A percentile compares a stretch with the other conserved stretches of the same genome.
These are phyloP conservation scores for Spea hammondii DNA, from an alignment of 2,797 vertebrate genomes.

Conservation along the genomic window DNA sequence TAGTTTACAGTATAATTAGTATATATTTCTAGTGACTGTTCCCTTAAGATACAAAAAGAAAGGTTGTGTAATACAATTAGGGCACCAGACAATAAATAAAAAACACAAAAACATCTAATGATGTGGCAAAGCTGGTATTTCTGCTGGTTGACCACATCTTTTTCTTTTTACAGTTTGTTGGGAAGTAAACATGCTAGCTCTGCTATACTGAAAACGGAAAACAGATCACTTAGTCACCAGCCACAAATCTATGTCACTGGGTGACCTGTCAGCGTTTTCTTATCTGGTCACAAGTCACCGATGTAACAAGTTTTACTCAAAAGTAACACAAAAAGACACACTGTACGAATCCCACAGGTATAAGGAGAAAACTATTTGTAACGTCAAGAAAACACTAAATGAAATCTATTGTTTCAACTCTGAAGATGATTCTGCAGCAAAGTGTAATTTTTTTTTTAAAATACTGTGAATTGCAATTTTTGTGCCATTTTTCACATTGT, in stretches of 20 bases:
- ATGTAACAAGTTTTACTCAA: background rate
- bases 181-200: conserved; percentile 25
- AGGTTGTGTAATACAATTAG: background rate
- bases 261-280: conserved; percentile 25
- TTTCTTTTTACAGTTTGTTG: conserved; percentile 3
- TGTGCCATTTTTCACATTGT: too few relatives aligned
- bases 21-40: too few relatives aligned
- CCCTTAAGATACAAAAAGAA: background rate
- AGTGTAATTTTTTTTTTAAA: background rate
- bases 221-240: conserved; percentile 18
- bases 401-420: too few relatives aligned
- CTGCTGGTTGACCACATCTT: conserved; percentile 38
- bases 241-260: background rate
- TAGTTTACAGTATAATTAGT: too few relatives aligned
- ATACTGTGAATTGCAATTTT: conserved; percentile 1
- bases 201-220: conserved; percentile 31
- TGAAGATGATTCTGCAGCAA: background rate
- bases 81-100: background rate
- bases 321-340: background rate
- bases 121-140: background rate
- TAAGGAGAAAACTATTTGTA: background rate
- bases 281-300: conserved; percentile 16
- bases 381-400: too few relatives aligned
- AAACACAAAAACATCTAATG: background rate
- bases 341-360: background rate